Percentiles rank a stretch among this genome's conserved stretches.
These are phyloP conservation scores for Chrysolina americana DNA, from an alignment of 2,888 invertebrate species.

Conservation along the genomic window DNA sequence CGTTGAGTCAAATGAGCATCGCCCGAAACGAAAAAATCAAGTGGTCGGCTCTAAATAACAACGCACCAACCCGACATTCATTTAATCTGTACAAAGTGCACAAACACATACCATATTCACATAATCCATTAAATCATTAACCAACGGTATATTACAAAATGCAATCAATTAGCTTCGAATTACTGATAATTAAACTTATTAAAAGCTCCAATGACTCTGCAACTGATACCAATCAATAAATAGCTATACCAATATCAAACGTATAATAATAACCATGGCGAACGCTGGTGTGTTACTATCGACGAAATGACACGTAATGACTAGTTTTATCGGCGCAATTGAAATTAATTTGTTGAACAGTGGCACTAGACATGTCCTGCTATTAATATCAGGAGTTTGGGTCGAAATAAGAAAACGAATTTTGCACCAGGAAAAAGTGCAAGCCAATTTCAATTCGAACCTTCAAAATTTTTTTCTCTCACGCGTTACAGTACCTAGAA, in stretches of 20 bases:
- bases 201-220: constrained; percentile 39
- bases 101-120: constrained; percentile 14
- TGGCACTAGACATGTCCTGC: no score
- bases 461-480: no score
- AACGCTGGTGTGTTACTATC: constrained; percentile 17
- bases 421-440: no score
- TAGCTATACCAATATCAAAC: constrained; percentile 29
- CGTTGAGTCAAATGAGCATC: no score
- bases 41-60: no score
- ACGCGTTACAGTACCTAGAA: no score
- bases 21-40: no score
- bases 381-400: no score
- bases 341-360: neutral
- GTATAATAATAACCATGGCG: constrained; percentile 34
- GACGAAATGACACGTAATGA: constrained; percentile 33
- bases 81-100: constrained; percentile 16
- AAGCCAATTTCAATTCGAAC: no score
- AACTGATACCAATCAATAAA: constrained; percentile 35
- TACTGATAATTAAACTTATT: constrained; percentile 46
- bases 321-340: neutral
- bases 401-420: no score
- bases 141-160: constrained; percentile 42
- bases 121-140: constrained; percentile 40
- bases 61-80: no score
- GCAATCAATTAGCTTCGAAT: constrained; percentile 42